phyloP scores from a whole-genome alignment of 2,888 invertebrate genomes.

The Hypomecis atomaria region DNA sequence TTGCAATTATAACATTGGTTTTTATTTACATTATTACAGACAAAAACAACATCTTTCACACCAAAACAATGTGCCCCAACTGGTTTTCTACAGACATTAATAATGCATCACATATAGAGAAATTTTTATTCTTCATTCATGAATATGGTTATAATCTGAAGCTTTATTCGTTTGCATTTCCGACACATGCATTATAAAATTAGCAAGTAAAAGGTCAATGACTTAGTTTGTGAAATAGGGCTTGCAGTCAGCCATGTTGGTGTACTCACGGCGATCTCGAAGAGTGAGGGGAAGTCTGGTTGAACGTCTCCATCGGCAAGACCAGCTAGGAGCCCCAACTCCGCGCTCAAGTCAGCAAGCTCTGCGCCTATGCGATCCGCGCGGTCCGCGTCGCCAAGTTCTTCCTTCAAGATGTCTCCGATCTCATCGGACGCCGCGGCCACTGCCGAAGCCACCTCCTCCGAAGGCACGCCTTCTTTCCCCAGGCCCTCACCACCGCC shows the following conservation, averaged over 20 bases:
- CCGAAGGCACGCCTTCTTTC: slow-evolving; percentile 66
- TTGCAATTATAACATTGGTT: no score
- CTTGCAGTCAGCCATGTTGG: slow-evolving; percentile 60
- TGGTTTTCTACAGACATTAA: slow-evolving; percentile 4
- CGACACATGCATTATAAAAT: slow-evolving; percentile 25
- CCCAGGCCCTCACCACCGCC: slow-evolving; percentile 63
- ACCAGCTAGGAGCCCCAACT: slow-evolving; percentile 75
- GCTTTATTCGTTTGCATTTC: background rate
- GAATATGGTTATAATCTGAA: background rate
- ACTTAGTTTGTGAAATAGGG: slow-evolving; percentile 37
- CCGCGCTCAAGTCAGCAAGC: slow-evolving; percentile 75
- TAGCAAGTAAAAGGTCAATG: slow-evolving; percentile 46
- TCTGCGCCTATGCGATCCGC: slow-evolving; percentile 77
- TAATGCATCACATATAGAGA: slow-evolving; percentile 8
- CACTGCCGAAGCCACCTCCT: slow-evolving; percentile 76
- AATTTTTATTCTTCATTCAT: background rate
- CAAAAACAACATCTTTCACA: slow-evolving; percentile 6
- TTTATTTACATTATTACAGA: background rate
- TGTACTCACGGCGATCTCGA: slow-evolving; percentile 77
- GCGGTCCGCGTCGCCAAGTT: slow-evolving; percentile 73
- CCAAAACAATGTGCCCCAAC: slow-evolving; percentile 6
- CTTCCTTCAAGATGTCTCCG: slow-evolving; percentile 78
- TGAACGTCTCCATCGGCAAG: slow-evolving; percentile 72
- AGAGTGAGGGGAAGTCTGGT: slow-evolving; percentile 74
- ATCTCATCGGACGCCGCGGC: slow-evolving; percentile 79